Evolutionary conservation across 2,113 vertebrate species (phyloP).

Genomic region (Plecotus auritus): DNA sequence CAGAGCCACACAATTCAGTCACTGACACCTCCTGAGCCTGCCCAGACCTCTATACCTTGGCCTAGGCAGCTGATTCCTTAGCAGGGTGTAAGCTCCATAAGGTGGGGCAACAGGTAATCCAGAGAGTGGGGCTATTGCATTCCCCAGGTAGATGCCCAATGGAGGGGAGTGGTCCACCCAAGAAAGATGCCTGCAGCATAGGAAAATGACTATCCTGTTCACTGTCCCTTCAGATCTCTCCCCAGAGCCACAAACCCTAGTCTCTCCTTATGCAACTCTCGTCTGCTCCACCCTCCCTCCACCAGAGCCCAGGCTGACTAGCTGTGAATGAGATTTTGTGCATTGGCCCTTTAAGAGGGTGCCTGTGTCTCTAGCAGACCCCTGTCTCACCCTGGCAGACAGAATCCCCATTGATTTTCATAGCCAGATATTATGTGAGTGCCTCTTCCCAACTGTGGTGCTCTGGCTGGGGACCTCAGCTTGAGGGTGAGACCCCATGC

Average conservation of each 20-base stretch:
- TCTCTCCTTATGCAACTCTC: background rate
- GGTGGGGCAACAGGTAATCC: background rate
- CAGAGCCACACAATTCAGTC: background rate
- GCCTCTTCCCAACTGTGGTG: background rate
- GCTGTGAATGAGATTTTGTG: background rate
- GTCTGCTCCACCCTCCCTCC: background rate
- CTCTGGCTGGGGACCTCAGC: background rate
- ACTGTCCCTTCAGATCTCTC: background rate
- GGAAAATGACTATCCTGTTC: background rate
- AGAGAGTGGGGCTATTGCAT: background rate
- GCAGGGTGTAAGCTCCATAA: background rate
- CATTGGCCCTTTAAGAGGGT: background rate
- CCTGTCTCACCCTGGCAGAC: background rate
- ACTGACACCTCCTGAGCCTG: background rate
- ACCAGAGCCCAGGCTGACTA: background rate
- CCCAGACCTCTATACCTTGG: background rate
- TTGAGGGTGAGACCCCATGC: background rate
- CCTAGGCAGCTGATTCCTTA: background rate
- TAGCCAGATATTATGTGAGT: background rate
- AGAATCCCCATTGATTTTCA: background rate
- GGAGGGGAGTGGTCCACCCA: background rate
- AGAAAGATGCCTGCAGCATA: background rate
- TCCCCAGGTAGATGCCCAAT: background rate
- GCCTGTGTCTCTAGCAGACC: background rate
- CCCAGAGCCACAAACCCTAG: background rate